Evolutionary conservation across 2,113 vertebrate species (phyloP).

Genomic region (Actenoides hombroni): DNA sequence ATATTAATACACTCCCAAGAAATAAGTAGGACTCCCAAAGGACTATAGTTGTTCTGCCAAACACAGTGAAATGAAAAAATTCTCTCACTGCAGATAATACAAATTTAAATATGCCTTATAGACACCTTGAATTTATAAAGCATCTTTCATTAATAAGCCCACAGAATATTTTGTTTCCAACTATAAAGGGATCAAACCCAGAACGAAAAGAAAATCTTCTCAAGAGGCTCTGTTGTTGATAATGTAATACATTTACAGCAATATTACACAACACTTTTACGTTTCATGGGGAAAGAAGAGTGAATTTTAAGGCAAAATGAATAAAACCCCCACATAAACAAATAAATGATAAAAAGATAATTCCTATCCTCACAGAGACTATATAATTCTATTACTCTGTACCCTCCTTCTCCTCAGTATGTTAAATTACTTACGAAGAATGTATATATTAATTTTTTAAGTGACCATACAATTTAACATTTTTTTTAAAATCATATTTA

Average conservation of each 20-base stretch:
- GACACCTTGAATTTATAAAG: neutral
- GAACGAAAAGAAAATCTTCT: neutral
- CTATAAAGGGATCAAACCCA: neutral
- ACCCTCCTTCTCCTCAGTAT: neutral
- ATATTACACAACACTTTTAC: neutral
- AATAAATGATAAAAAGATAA: neutral
- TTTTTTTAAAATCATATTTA: neutral
- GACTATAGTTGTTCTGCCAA: neutral
- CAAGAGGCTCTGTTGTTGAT: neutral
- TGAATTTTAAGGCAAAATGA: neutral
- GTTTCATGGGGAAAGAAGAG: neutral
- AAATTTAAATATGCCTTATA: neutral
- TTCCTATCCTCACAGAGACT: neutral
- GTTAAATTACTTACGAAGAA: neutral
- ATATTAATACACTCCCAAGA: neutral
- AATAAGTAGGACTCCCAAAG: neutral
- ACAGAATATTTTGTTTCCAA: neutral
- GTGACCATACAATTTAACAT: neutral
- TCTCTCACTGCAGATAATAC: neutral
- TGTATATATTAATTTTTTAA: neutral
- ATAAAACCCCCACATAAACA: neutral
- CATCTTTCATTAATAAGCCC: neutral
- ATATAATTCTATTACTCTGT: neutral
- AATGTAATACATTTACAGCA: neutral
- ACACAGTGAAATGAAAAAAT: neutral